Base-by-base conservation (phyloP, 1,140 invertebrate species). In the Platorchestia sp. region DNA sequence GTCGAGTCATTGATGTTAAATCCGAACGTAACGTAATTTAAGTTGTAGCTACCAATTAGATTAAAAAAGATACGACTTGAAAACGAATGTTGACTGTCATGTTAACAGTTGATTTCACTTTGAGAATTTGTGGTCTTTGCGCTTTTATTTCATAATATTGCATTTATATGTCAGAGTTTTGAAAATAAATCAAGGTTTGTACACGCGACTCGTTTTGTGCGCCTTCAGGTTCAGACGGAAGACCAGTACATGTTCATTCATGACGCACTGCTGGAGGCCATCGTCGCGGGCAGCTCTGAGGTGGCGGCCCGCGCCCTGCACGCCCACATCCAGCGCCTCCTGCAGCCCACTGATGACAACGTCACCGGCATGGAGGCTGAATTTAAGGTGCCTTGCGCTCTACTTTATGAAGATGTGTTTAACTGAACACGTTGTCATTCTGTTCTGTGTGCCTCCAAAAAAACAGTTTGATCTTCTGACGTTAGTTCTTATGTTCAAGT, bases 201-300 rank as follows among this genome's bases (percentile, higher is more conserved):
- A 95, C 14, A 42, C 3, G 44, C 45, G 10, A 47, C 36, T 41
- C 44, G 41, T 96, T 97, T 45, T 91, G 95, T 14, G 59, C 59
- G 27, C 96, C 95, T 89, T 86, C 95, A 96, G 96, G 98, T 98
- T 53, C 99, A 99, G 97, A 99, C 99, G 0, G 99, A 99, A 97
- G 99, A 99, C 97, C 99, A 99, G 97, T 99, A 99, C 97, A 99
- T 99, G 95, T 99, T 99, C 97, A 99, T 99, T 96, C 99, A 99
- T 97, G 99, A 99, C 97, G 98, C 99, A 16, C 98, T 99, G 1
- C 97, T 99, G 19, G 99, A 99, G 97, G 99, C 99, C 0, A 99
- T 99, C 0, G 98, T 99, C 91, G 99, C 99, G 97, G 99, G 99
- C 7, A 98, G 98, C 96, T 99, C 99, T 0, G 99, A 99, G 97